Percentiles rank a stretch among this genome's conserved stretches.
Evolutionary conservation across 2,888 invertebrate species (phyloP).

Genomic region (Pterostichus madidus): DNA sequence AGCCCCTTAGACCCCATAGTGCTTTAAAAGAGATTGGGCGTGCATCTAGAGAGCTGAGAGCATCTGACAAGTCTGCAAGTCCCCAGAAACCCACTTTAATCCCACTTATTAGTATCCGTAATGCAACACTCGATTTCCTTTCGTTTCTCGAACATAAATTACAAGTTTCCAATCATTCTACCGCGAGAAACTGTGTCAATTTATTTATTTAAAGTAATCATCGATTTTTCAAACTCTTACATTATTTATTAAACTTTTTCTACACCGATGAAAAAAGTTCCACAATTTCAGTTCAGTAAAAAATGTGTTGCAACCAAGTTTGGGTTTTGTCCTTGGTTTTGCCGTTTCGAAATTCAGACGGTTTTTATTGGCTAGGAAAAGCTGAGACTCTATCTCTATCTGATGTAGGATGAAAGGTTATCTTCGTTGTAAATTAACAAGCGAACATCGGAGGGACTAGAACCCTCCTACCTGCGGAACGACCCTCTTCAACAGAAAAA

Average conservation of each 20-base stretch:
- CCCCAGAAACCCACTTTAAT: slow-evolving; percentile 33
- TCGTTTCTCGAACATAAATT: not conserved
- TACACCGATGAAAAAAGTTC: too few species aligned
- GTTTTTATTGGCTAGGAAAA: too few species aligned
- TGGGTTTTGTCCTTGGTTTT: too few species aligned
- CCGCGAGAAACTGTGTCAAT: slow-evolving; percentile 1
- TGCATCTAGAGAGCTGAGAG: slow-evolving; percentile 1
- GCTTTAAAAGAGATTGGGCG: slow-evolving; percentile 8
- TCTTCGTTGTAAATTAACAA: too few species aligned
- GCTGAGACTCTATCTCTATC: too few species aligned
- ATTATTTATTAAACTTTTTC: not conserved
- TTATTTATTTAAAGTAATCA: not conserved
- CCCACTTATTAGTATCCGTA: slow-evolving; percentile 22
- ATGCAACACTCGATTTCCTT: slow-evolving; percentile 25
- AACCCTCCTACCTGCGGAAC: too few species aligned
- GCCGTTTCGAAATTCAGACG: too few species aligned
- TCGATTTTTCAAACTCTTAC: slow-evolving; percentile 27
- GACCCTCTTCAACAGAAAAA: too few species aligned
- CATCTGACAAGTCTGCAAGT: slow-evolving; percentile 13
- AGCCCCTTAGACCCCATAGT: not conserved
- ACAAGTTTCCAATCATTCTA: slow-evolving; percentile 21
- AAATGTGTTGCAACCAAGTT: too few species aligned
- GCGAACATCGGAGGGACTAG: too few species aligned
- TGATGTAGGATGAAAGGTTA: too few species aligned
- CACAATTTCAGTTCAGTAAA: too few species aligned